These are phyloP conservation scores for Plagodis dolabraria DNA, from an alignment of 2,888 invertebrate genomes.

Conservation along the genomic window DNA sequence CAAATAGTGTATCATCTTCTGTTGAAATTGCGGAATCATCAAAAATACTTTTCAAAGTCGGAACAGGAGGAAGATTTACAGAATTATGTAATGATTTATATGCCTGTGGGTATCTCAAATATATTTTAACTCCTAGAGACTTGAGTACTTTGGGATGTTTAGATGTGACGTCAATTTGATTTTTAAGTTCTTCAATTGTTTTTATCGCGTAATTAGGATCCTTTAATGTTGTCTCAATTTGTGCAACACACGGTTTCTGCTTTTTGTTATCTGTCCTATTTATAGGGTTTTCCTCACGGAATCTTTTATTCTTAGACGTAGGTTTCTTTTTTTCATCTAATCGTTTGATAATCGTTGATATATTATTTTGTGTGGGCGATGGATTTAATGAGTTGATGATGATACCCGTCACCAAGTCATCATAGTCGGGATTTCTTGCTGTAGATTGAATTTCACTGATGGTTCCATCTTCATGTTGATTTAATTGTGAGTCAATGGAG, in stretches of 20 bases:
- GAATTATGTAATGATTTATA: constrained; percentile 18
- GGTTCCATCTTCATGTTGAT: too few relatives aligned
- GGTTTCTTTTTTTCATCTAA: neutral
- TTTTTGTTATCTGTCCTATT: neutral
- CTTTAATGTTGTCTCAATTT: neutral
- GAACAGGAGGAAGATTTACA: constrained; percentile 10
- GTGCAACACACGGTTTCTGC: neutral
- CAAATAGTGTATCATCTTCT: constrained; percentile 13
- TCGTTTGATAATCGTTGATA: neutral
- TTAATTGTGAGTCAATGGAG: too few relatives aligned
- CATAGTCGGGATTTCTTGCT: neutral
- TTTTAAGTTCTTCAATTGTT: constrained; percentile 4
- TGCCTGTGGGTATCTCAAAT: constrained; percentile 24
- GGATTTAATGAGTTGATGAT: neutral
- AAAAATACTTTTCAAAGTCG: constrained; percentile 19
- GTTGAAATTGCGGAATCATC: constrained; percentile 11
- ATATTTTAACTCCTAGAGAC: constrained; percentile 23
- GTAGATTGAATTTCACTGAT: too few relatives aligned
- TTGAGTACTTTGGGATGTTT: neutral
- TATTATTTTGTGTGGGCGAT: neutral
- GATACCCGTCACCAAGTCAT: neutral
- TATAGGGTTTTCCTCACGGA: neutral
- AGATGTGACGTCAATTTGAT: neutral
- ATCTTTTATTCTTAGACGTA: neutral
- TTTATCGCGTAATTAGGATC: neutral